Evolutionary conservation across 1,140 invertebrate genomes (phyloP), one percentile per base, ranked within the genome.

Genomic region (Nasonia vitripennis): DNA sequence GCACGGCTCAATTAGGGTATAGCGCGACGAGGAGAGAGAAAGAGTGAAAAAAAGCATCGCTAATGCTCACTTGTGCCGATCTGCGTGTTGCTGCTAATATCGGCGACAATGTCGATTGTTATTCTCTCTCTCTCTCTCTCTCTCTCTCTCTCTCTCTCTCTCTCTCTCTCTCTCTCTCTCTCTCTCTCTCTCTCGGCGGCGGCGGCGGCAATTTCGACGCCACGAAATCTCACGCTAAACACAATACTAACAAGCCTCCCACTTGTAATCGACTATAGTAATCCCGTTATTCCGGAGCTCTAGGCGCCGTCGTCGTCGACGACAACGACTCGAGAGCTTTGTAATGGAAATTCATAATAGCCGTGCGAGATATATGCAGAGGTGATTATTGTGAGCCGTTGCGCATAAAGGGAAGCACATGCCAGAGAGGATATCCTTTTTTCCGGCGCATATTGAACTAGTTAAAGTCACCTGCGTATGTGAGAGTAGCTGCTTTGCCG

Each of bases 311-410:
- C 23, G 83, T 71, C 78, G 86, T 20, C 34, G 34, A 37, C 4
- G 34, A 37, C 2, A 1, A 34, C 2, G 34, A 37, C 62, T 71
- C 78, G 37, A 77, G 86, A 77, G 86, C 87, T 89, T 90, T 89
- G 90, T 88, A 88, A 89, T 87, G 86, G 82, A 87, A 86, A 88
- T 82, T 80, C 77, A 86, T 41, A 77, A 88, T 55, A 37, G 75
- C 79, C 23, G 37, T 45, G 83, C 31, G 83, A 73, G 67, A 71
- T 17, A 71, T 17, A 37, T 37, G 67, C 9, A 71, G 11, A 17
- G 23, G 27, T 7, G 82, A 81, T 77, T 70, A 80, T 62, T 34
- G 77, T 67, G 51, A 17, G 3, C 12, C 77, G 10, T 45, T 45
- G 23, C 27, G n/a, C 9, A 27, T 27, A 20, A 62, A 62, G 20